A percentile compares a stretch with the other conserved stretches of the same genome.
These are phyloP conservation scores for Minunthozetes semirufus DNA, from an alignment of 2,888 invertebrate species.

Conservation along the genomic window DNA sequence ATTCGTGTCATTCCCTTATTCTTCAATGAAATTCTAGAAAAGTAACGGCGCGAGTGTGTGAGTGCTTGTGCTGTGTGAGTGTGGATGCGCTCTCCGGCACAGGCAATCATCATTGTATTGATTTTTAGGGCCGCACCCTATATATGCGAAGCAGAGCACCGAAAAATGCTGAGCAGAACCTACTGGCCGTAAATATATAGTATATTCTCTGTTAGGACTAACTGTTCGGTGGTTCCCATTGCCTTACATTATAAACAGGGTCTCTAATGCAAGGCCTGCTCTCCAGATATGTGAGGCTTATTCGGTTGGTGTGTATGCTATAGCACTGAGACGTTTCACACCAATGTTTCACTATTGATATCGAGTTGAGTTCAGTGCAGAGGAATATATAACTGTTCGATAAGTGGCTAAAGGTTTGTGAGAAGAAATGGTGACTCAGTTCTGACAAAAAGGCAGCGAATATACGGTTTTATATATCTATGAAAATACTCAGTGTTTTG, in stretches of 20 bases:
- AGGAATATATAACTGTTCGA: conserved; percentile 17
- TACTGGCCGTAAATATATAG: neutral
- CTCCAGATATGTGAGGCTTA: neutral
- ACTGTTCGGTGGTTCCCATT: neutral
- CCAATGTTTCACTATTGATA: neutral
- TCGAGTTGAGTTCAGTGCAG: too few species aligned
- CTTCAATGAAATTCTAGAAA: neutral
- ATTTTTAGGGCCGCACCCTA: conserved; percentile 27
- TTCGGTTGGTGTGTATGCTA: neutral
- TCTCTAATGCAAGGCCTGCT: neutral
- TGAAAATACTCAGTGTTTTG: neutral
- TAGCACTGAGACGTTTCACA: neutral
- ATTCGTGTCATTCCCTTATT: neutral
- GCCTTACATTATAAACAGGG: neutral
- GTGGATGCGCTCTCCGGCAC: conserved; percentile 17
- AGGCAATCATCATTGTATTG: conserved; percentile 13
- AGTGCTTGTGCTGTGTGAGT: neutral
- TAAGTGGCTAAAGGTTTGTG: conserved; percentile 7
- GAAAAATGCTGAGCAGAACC: neutral
- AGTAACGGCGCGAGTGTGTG: neutral
- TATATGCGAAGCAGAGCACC: conserved; percentile 13
- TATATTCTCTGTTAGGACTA: neutral
- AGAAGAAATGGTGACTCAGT: conserved; percentile 21
- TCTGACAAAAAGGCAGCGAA: conserved; percentile 17
- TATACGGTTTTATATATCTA: neutral